These are phyloP conservation scores for Petromus typicus DNA, from an alignment of 2,113 vertebrate species.

Conservation along the genomic window DNA sequence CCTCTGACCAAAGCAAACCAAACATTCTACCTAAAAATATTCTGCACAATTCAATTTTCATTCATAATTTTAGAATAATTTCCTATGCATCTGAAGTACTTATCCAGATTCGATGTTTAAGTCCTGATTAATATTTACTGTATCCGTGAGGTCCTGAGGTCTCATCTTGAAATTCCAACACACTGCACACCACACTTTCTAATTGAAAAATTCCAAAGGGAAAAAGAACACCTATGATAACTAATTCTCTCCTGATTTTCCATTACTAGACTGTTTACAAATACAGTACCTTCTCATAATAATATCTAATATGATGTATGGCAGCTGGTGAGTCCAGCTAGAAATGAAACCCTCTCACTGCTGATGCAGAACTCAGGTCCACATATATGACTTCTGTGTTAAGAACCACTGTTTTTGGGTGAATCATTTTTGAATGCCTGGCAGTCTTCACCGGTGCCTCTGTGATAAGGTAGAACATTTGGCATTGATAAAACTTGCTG, in stretches of 20 bases:
- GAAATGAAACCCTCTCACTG: background rate
- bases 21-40: background rate
- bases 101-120: background rate
- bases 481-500: background rate
- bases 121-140: background rate
- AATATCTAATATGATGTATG: background rate
- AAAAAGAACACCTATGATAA: background rate
- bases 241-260: background rate
- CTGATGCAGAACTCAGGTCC: background rate
- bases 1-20: background rate
- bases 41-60: background rate
- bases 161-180: background rate
- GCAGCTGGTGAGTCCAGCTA: background rate
- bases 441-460: background rate
- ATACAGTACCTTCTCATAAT: background rate
- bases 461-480: background rate
- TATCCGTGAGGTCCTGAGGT: background rate
- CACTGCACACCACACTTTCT: background rate
- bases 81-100: background rate
- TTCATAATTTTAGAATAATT: background rate
- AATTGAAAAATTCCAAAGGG: background rate
- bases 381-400: accelerated
- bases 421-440: background rate
- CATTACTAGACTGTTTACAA: background rate
- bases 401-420: background rate